A percentile compares a stretch with the other conserved stretches of the same genome.
Conservation (phyloP, 2,113 vertebrate species). For the Fukomys damarensis region DNA sequence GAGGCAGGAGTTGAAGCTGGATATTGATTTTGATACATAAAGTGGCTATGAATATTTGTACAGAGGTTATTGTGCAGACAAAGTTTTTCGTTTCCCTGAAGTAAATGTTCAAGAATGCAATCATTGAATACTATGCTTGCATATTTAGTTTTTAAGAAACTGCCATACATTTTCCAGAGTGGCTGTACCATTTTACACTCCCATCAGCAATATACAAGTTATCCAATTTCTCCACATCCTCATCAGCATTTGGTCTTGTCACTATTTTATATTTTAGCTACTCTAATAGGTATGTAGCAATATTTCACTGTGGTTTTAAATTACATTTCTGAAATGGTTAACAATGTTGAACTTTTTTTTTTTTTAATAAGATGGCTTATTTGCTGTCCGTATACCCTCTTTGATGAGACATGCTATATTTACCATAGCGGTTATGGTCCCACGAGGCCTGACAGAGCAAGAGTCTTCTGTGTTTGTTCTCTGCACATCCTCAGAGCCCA, state of each 20-base stretch:
- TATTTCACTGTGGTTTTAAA: not conserved
- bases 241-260: not conserved
- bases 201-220: too few species aligned
- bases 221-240: not conserved
- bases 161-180: not conserved
- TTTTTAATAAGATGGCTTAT: not conserved
- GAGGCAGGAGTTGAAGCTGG: not conserved
- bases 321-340: not conserved
- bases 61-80: not conserved
- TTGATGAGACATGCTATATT: not conserved
- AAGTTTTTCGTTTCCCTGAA: not conserved
- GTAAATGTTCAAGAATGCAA: not conserved
- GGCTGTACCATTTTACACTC: not conserved
- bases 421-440: not conserved
- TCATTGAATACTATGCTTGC: not conserved
- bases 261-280: not conserved
- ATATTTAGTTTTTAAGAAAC: not conserved
- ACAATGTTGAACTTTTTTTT: not conserved
- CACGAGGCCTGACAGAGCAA: not conserved
- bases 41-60: not conserved
- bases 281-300: not conserved
- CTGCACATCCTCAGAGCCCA: not conserved
- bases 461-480: not conserved
- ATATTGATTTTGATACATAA: not conserved
- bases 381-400: not conserved